A percentile compares a stretch with the other conserved stretches of the same genome.
Evolutionary conservation across 2,888 invertebrate species (phyloP).

Genomic region (Shargacucullia verbasci): DNA sequence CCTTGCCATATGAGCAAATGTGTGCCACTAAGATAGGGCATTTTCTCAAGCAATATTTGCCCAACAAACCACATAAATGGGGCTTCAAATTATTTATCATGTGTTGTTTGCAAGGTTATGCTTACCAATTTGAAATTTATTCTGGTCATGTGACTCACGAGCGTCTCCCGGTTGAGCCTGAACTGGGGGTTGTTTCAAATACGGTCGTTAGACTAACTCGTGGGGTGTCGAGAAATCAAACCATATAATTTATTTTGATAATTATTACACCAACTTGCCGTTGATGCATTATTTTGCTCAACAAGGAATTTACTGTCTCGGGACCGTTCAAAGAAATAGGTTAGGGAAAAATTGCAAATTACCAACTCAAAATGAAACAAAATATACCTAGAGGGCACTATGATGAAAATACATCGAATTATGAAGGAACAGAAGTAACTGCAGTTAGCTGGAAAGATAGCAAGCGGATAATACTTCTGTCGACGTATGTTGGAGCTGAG

Average conservation of each 20-base stretch:
- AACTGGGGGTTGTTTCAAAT: slow-evolving; percentile 20
- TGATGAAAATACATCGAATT: slow-evolving; percentile 44
- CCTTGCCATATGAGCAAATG: slow-evolving; percentile 36
- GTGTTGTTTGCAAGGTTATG: slow-evolving; percentile 15
- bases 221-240: slow-evolving; percentile 13
- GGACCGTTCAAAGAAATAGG: slow-evolving; percentile 44
- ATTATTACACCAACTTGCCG: slow-evolving; percentile 28
- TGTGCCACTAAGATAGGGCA: slow-evolving; percentile 60
- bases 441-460: slow-evolving; percentile 47
- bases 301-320: slow-evolving; percentile 33
- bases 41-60: slow-evolving; percentile 60
- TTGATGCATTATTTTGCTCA: slow-evolving; percentile 26
- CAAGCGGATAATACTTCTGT: slow-evolving; percentile 22
- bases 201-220: too few relatives aligned
- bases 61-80: slow-evolving; percentile 64
- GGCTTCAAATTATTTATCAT: slow-evolving; percentile 58
- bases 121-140: slow-evolving; percentile 14
- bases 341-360: slow-evolving; percentile 43
- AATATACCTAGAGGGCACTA: slow-evolving; percentile 32
- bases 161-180: slow-evolving; percentile 7
- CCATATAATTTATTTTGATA: slow-evolving; percentile 20
- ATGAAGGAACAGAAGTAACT: slow-evolving; percentile 36
- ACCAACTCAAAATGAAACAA: slow-evolving; percentile 33
- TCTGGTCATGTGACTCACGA: slow-evolving; percentile 11
- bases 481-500: slow-evolving; percentile 4